Conservation (phyloP, 2,888 invertebrate species). For the Poecilus cupreus region DNA sequence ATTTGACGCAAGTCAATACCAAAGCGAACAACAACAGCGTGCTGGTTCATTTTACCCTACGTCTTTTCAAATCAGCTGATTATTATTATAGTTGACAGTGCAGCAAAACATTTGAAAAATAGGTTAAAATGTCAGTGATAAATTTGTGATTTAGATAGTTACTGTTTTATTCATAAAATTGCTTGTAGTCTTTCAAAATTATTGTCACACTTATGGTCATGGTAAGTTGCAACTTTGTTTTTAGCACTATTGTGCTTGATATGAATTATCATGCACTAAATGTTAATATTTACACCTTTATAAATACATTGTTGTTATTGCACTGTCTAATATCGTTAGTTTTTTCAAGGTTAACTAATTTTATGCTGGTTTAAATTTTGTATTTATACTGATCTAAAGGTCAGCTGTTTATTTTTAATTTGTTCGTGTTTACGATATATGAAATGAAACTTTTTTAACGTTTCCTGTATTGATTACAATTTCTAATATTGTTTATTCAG, state of each 20-base stretch:
- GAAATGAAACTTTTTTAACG: not conserved
- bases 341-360: conserved; percentile 50
- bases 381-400: conserved; percentile 42
- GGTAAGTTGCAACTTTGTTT: conserved; percentile 36
- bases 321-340: not conserved
- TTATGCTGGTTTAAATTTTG: conserved; percentile 32
- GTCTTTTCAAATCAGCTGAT: conserved; percentile 52
- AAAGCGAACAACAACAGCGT: not conserved
- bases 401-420: conserved; percentile 39
- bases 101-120: not conserved
- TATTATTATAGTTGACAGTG: conserved; percentile 33
- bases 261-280: conserved; percentile 2
- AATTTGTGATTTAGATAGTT: conserved; percentile 1
- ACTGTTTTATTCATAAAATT: conserved; percentile 25
- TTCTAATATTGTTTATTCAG: not conserved
- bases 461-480: conserved; percentile 15
- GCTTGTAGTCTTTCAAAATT: conserved; percentile 23
- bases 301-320: not conserved
- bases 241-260: not conserved
- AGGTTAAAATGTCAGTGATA: conserved; percentile 25
- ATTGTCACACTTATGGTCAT: conserved; percentile 10
- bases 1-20: conserved; percentile 51
- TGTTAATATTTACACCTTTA: not conserved
- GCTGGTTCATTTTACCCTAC: not conserved
- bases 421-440: conserved; percentile 1